A percentile compares a stretch with the other conserved stretches of the same genome.
phyloP scores from a whole-genome alignment of 2,888 invertebrate genomes.

The Ophraella communa region DNA sequence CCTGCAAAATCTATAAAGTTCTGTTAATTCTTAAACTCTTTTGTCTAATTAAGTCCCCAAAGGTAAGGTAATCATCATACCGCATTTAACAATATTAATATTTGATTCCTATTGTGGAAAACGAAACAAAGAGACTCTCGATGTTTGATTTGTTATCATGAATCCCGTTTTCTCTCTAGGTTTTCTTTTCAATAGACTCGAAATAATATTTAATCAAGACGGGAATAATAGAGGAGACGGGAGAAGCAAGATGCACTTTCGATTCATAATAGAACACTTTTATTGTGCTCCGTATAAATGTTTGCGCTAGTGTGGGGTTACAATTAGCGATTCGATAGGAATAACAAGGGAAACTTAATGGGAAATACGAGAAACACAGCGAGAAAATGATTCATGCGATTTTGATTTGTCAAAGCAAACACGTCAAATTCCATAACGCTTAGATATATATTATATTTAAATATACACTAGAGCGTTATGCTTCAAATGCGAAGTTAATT shows the following conservation, averaged over 20 bases:
- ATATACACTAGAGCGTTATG: too few species aligned
- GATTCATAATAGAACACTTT: slow-evolving; percentile 32
- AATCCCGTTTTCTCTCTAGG: slow-evolving; percentile 22
- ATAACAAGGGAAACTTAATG: slow-evolving; percentile 19
- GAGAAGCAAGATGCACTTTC: slow-evolving; percentile 31
- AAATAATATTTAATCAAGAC: slow-evolving; percentile 35
- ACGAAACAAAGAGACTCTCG: neutral
- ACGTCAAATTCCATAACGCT: slow-evolving; percentile 5
- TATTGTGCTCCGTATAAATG: slow-evolving; percentile 30
- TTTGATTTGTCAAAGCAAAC: slow-evolving; percentile 14
- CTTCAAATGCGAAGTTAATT: too few species aligned
- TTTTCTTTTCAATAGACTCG: slow-evolving; percentile 21
- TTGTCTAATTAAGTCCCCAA: neutral
- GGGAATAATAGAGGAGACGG: neutral
- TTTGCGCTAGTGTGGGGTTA: slow-evolving; percentile 25
- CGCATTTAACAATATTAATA: neutral
- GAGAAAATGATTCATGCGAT: slow-evolving; percentile 18
- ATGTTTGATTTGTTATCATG: slow-evolving; percentile 17
- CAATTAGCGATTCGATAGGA: slow-evolving; percentile 29
- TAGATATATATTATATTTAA: neutral
- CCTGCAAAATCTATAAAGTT: too few species aligned
- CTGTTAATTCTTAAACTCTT: too few species aligned
- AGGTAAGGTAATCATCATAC: neutral
- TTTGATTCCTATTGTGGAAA: neutral
- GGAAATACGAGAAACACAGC: slow-evolving; percentile 15